Percentiles rank a stretch among this genome's conserved stretches.
Evolutionary conservation across 1,140 invertebrate genomes (phyloP).

Genomic region (Rhopalosiphum padi): DNA sequence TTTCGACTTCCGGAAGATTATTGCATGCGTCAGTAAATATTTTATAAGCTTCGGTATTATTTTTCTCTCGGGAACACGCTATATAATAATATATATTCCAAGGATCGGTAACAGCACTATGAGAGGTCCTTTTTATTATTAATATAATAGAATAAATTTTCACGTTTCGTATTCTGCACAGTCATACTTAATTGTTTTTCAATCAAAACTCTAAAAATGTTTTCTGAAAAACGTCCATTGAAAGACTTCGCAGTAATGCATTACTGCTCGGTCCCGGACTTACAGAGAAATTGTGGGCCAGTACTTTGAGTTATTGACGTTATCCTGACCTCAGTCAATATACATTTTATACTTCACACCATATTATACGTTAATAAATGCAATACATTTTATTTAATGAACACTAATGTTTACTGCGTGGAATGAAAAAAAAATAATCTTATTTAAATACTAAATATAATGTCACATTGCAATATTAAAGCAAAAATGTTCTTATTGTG

Average conservation of each 20-base stretch:
- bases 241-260: background rate
- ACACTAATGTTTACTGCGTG: background rate
- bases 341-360: background rate
- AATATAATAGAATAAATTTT: background rate
- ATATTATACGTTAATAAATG: background rate
- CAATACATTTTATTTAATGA: background rate
- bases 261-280: background rate
- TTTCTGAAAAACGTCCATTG: background rate
- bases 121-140: background rate
- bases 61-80: background rate
- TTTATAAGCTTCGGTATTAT: background rate
- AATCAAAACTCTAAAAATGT: slow-evolving; percentile 4
- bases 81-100: background rate
- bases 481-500: background rate
- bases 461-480: background rate
- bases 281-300: background rate
- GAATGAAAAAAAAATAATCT: background rate
- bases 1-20: background rate
- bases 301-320: background rate
- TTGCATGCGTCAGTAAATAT: background rate
- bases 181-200: background rate
- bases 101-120: background rate
- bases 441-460: no score
- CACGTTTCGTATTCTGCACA: background rate
- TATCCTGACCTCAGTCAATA: background rate